Conservation (phyloP, 2,797 vertebrate species). For the Phylloscopus collybita region DNA sequence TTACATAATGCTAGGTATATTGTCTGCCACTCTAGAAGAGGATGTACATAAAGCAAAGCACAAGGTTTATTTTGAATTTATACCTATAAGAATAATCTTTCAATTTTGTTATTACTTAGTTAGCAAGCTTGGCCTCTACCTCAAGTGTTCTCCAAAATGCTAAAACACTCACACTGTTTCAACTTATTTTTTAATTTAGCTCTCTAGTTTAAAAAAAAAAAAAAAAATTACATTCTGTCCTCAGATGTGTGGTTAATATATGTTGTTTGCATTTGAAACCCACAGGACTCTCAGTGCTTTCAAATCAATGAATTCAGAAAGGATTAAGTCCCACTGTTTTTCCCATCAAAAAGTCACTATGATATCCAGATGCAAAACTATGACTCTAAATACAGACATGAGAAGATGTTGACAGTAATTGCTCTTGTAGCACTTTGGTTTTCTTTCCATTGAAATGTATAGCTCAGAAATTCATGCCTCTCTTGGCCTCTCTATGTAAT, state of each 20-base stretch:
- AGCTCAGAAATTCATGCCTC: neutral
- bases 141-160: neutral
- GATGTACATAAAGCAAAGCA: neutral
- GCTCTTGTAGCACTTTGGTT: neutral
- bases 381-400: neutral
- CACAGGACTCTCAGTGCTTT: neutral
- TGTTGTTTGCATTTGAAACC: neutral
- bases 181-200: neutral
- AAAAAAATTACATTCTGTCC: neutral
- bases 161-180: neutral
- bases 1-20: neutral
- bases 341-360: neutral
- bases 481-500: neutral
- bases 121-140: neutral
- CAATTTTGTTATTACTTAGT: neutral
- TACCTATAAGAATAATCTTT: neutral
- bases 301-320: neutral
- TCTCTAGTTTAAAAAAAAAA: neutral
- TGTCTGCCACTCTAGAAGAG: neutral
- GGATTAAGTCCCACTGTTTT: neutral
- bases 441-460: neutral
- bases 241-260: neutral
- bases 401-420: neutral
- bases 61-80: neutral
- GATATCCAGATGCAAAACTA: neutral